phyloP scores from a whole-genome alignment of 23 tunicate genomes.

The Halocynthia aurantium region DNA sequence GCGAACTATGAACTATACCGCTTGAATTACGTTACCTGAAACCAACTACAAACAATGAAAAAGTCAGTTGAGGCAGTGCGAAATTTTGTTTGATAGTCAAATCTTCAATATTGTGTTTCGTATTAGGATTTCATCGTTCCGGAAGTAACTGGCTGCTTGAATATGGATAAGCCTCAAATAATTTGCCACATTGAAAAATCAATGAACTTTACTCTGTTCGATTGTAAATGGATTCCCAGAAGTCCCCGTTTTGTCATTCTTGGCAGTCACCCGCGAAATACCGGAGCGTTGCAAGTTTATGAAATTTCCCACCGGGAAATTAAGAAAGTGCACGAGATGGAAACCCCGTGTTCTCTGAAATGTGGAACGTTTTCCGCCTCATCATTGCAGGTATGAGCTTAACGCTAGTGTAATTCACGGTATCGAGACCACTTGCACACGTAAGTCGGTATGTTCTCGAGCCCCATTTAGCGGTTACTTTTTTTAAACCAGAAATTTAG shows the following conservation, averaged over 20 bases:
- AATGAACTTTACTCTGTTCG: constrained; percentile 82
- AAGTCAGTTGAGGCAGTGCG: too few species aligned
- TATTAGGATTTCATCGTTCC: too few species aligned
- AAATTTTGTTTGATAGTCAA: too few species aligned
- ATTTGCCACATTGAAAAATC: constrained; percentile 85
- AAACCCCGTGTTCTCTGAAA: constrained; percentile 66
- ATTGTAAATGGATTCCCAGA: constrained; percentile 94
- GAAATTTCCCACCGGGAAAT: constrained; percentile 68
- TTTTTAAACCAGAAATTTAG: too few species aligned
- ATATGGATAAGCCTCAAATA: constrained; percentile 96
- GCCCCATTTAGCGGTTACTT: too few species aligned
- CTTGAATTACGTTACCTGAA: too few species aligned
- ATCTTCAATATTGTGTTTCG: too few species aligned
- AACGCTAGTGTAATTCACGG: too few species aligned
- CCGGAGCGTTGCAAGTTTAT: constrained; percentile 71
- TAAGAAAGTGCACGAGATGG: constrained; percentile 38
- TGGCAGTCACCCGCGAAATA: constrained; percentile 93
- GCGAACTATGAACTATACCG: too few species aligned
- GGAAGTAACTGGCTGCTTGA: not conserved
- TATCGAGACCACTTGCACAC: too few species aligned
- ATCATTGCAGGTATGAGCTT: constrained; percentile 38
- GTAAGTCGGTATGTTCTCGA: too few species aligned
- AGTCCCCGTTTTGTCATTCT: constrained; percentile 80
- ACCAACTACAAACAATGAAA: too few species aligned
- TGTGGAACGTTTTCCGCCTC: constrained; percentile 96